These are phyloP conservation scores for Caenorhabditis angaria DNA, from an alignment of 2,888 invertebrate genomes.

Conservation along the genomic window DNA sequence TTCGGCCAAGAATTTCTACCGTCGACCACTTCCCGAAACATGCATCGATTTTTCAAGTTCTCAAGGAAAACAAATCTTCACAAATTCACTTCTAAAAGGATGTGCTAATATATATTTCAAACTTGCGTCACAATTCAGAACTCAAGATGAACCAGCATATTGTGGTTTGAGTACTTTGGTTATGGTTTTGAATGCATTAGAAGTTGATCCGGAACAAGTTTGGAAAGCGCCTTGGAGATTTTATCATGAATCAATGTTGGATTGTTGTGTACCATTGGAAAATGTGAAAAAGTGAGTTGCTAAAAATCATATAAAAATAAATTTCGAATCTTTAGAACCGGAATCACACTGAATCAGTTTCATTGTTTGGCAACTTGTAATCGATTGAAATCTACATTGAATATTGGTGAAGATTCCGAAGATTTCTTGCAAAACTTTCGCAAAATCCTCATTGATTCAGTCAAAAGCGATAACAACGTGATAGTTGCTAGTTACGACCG, in stretches of 20 bases:
- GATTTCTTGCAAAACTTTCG: conserved; percentile 50
- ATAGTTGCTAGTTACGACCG: conserved; percentile 72
- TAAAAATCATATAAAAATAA: too few relatives aligned
- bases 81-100: conserved; percentile 70
- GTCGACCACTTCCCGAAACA: conserved; percentile 71
- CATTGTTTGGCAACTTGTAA: conserved; percentile 73
- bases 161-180: conserved; percentile 74
- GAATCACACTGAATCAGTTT: conserved; percentile 73
- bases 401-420: conserved; percentile 37
- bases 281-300: conserved; percentile 55
- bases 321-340: conserved; percentile 64
- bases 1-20: conserved; percentile 70
- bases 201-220: conserved; percentile 72
- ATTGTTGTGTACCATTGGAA: conserved; percentile 73
- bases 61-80: conserved; percentile 72
- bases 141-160: conserved; percentile 74
- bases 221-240: conserved; percentile 74
- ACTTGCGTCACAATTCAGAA: conserved; percentile 73
- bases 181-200: conserved; percentile 73
- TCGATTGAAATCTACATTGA: conserved; percentile 62
- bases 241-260: conserved; percentile 74
- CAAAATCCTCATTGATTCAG: conserved; percentile 39
- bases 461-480: conserved; percentile 61
- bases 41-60: conserved; percentile 73
- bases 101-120: conserved; percentile 73